Conservation (phyloP, 1,140 invertebrate species). For the Drosophila pruinosa region DNA sequence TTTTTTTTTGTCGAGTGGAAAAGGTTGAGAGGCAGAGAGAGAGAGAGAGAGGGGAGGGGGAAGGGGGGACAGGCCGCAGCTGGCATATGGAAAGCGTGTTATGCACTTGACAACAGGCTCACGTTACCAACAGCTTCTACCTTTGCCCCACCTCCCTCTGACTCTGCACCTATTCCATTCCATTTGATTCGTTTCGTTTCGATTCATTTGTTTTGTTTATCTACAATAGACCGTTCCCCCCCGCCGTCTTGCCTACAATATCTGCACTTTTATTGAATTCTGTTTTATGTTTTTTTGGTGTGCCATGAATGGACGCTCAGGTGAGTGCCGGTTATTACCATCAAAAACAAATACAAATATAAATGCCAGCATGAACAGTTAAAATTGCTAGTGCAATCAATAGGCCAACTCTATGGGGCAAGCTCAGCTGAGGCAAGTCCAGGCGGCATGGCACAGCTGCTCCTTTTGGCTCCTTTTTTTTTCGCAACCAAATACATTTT, state of each 20-base stretch:
- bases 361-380: neutral
- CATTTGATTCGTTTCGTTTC: conserved; percentile 8
- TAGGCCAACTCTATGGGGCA: neutral
- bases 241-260: neutral
- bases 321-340: conserved; percentile 37
- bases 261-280: conserved; percentile 27
- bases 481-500: neutral
- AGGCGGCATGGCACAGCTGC: conserved; percentile 17
- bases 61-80: neutral
- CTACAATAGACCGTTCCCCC: conserved; percentile 2
- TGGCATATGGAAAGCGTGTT: conserved; percentile 27
- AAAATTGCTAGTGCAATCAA: conserved; percentile 10
- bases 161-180: neutral
- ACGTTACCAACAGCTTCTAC: neutral
- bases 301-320: neutral
- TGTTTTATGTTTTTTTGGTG: conserved; percentile 10
- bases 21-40: neutral
- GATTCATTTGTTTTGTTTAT: conserved; percentile 30
- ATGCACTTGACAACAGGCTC: conserved; percentile 29
- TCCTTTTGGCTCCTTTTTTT: neutral
- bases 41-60: neutral
- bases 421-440: no score
- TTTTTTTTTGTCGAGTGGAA: neutral
- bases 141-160: neutral
- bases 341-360: conserved; percentile 12